phyloP scores from a whole-genome alignment of 2,113 vertebrate genomes.

The Erinaceus europaeus region DNA sequence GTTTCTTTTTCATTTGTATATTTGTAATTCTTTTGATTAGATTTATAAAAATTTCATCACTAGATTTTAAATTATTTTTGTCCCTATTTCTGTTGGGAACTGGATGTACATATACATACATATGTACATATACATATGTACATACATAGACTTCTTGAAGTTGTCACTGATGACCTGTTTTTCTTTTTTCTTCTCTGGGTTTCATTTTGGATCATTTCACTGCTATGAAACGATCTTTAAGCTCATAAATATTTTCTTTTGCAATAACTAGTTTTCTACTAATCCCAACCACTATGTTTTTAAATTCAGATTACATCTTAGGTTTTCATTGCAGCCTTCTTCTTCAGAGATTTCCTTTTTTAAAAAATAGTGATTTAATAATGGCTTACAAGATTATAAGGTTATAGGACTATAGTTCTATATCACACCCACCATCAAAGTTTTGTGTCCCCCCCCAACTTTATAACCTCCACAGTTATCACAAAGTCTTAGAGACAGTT shows the following conservation, averaged over 20 bases:
- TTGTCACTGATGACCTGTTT: not conserved
- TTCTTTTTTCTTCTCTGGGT: not conserved
- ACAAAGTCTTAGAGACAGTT: too few species aligned
- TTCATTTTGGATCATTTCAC: conserved; percentile 28
- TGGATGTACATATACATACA: not conserved
- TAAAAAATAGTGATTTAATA: too few species aligned
- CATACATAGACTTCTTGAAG: not conserved
- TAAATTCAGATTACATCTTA: not conserved
- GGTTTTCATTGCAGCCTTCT: too few species aligned
- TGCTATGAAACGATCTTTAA: not conserved
- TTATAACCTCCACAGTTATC: too few species aligned
- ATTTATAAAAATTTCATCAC: not conserved
- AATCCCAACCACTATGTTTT: too few species aligned
- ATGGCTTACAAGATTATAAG: too few species aligned
- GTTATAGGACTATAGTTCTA: too few species aligned
- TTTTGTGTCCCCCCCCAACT: too few species aligned
- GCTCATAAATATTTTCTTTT: not conserved
- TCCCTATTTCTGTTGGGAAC: not conserved
- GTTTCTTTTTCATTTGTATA: too few species aligned
- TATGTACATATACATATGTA: too few species aligned
- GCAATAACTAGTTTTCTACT: not conserved
- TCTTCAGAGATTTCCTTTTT: too few species aligned
- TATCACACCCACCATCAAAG: too few species aligned
- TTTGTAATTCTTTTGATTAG: not conserved
- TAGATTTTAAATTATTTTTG: not conserved